Percentiles rank a stretch among this genome's conserved stretches.
Evolutionary conservation across 2,113 vertebrate genomes (phyloP).

Genomic region (Ciconia boyciana): DNA sequence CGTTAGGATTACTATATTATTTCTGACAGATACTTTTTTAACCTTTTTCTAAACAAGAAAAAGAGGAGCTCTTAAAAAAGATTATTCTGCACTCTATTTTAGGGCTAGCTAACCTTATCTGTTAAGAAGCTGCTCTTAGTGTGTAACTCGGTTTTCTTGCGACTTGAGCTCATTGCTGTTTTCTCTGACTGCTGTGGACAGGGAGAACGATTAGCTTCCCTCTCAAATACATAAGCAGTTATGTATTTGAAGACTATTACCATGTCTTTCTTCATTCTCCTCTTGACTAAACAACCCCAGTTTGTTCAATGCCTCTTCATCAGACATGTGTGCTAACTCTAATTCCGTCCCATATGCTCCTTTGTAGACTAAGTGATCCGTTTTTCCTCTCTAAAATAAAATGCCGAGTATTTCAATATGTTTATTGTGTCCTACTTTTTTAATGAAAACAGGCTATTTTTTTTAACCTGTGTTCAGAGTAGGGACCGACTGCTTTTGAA

Average conservation of each 20-base stretch:
- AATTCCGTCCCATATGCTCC: neutral
- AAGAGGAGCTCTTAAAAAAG: neutral
- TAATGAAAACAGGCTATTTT: neutral
- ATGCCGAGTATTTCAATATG: neutral
- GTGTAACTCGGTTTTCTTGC: neutral
- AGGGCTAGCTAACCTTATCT: neutral
- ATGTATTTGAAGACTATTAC: neutral
- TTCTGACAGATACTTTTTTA: neutral
- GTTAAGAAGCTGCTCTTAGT: neutral
- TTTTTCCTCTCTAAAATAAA: neutral
- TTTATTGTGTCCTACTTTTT: neutral
- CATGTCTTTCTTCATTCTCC: neutral
- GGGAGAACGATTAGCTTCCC: neutral
- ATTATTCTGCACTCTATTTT: neutral
- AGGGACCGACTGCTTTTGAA: neutral
- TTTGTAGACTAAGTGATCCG: neutral
- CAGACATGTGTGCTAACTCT: too few relatives aligned
- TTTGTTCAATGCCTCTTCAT: neutral
- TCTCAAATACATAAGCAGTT: neutral
- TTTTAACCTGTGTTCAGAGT: neutral
- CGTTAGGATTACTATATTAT: neutral
- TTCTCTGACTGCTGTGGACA: neutral
- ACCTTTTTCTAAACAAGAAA: neutral
- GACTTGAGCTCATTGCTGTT: neutral
- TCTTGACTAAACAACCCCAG: neutral